Conservation (phyloP, 1,140 invertebrate species). For the Lasaia peninsularis region DNA sequence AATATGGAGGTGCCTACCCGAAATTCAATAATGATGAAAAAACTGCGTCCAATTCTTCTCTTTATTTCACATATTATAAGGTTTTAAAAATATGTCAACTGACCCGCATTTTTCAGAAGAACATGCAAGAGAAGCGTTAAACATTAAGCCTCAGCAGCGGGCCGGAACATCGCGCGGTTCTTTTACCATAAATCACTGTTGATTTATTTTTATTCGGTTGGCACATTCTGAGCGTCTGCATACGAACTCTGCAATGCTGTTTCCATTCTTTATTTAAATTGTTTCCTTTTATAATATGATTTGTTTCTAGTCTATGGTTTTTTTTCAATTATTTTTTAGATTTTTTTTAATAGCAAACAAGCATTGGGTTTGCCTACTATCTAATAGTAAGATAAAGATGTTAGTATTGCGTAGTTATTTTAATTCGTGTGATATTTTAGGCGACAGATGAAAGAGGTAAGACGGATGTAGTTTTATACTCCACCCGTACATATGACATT, state of each 20-base stretch:
- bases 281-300: conserved; percentile 5
- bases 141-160: conserved; percentile 18
- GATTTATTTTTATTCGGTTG: conserved; percentile 69
- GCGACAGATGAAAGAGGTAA: no score
- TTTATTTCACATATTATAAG: no score
- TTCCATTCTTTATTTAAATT: conserved; percentile 48
- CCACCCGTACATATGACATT: no score
- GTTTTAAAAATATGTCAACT: conserved; percentile 1
- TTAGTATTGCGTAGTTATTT: no score
- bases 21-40: no score
- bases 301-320: not conserved
- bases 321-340: not conserved
- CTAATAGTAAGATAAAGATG: no score
- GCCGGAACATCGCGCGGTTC: conserved; percentile 23
- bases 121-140: conserved; percentile 25
- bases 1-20: no score
- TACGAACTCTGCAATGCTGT: conserved; percentile 34
- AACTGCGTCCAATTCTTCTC: no score
- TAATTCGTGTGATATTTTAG: no score
- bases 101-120: conserved; percentile 12
- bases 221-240: conserved; percentile 44
- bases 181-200: conserved; percentile 53
- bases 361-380: not conserved
- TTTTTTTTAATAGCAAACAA: not conserved
- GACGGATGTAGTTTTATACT: no score